Conservation (phyloP, 2,113 vertebrate genomes). For the Phylloscopus whistleri region DNA sequence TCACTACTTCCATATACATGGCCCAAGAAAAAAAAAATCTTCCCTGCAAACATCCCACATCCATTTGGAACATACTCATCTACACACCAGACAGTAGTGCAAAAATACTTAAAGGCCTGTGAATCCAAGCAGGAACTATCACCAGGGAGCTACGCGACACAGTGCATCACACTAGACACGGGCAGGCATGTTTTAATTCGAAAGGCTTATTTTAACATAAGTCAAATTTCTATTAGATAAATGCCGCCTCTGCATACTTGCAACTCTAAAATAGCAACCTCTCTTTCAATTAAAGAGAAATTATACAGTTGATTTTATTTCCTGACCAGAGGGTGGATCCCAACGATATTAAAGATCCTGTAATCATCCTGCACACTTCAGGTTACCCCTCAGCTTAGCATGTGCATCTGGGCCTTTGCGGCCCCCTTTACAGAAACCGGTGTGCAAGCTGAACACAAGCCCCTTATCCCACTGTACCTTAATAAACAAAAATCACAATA, state of each 20-base stretch:
- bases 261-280: background rate
- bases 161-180: rapidly evolving
- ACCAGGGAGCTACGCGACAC: background rate
- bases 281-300: background rate
- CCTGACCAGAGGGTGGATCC: background rate
- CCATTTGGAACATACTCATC: background rate
- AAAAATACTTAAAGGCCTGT: background rate
- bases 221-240: background rate
- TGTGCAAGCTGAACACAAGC: background rate
- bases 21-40: background rate
- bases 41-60: background rate
- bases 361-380: background rate
- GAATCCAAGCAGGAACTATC: background rate
- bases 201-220: background rate
- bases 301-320: background rate
- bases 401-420: background rate
- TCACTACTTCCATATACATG: background rate
- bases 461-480: background rate
- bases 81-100: background rate
- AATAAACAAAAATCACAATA: background rate
- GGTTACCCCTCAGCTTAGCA: background rate
- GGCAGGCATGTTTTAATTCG: background rate
- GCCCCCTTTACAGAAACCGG: rapidly evolving
- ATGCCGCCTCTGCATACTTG: background rate
- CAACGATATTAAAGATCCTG: background rate